Evolutionary conservation across 2,888 invertebrate species (phyloP).

Genomic region (Ectropis crepuscularia): DNA sequence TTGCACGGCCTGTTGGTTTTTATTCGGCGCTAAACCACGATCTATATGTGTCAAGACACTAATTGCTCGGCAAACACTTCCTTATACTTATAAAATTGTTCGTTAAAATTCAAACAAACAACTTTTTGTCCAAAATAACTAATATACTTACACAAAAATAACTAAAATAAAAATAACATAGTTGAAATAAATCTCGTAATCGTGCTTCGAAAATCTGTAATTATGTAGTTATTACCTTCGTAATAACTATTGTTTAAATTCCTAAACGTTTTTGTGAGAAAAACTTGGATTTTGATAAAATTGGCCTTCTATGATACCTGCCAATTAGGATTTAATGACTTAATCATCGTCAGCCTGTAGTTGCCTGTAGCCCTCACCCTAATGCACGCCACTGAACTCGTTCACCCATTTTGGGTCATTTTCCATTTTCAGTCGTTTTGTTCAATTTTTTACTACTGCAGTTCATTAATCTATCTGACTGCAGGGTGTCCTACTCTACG

Average conservation of each 20-base stretch:
- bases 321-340: slow-evolving; percentile 7
- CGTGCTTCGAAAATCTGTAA: slow-evolving; percentile 18
- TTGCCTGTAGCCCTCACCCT: too few relatives aligned
- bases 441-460: too few relatives aligned
- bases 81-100: slow-evolving; percentile 5
- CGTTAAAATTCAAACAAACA: slow-evolving; percentile 7
- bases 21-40: slow-evolving; percentile 11
- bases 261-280: slow-evolving; percentile 13
- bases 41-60: slow-evolving; percentile 25
- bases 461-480: too few relatives aligned
- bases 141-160: not conserved
- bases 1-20: slow-evolving; percentile 15
- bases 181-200: slow-evolving; percentile 4
- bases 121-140: slow-evolving; percentile 3
- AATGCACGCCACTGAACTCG: too few relatives aligned
- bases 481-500: too few relatives aligned
- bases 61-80: slow-evolving; percentile 18
- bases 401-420: too few relatives aligned
- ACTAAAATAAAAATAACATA: not conserved
- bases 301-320: slow-evolving; percentile 16
- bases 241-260: slow-evolving; percentile 26
- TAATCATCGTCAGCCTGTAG: not conserved
- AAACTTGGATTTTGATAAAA: slow-evolving; percentile 8
- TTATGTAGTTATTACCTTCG: slow-evolving; percentile 10
- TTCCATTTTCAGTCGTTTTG: too few relatives aligned